These are phyloP conservation scores for Trilocha varians DNA, from an alignment of 2,888 invertebrate species.

Conservation along the genomic window DNA sequence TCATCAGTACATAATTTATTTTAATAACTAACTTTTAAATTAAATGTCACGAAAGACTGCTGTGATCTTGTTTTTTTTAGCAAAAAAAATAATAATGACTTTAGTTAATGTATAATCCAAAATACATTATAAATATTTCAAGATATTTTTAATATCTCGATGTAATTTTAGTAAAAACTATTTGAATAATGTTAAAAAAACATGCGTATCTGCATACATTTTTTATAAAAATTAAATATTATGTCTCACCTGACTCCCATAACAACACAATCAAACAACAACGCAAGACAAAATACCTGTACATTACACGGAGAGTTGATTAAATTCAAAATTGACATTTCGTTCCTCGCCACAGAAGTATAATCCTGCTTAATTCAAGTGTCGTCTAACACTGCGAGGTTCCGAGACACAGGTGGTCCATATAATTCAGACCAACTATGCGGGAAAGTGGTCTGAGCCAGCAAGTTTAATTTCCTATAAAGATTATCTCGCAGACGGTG, in stretches of 20 bases:
- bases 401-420: slow-evolving; percentile 16
- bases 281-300: slow-evolving; percentile 24
- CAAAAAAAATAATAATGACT: too few relatives aligned
- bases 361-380: slow-evolving; percentile 23
- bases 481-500: slow-evolving; percentile 26
- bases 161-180: too few relatives aligned
- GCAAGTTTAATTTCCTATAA: slow-evolving; percentile 41
- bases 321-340: slow-evolving; percentile 34
- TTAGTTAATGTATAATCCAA: too few relatives aligned
- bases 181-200: too few relatives aligned
- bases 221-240: slow-evolving; percentile 3
- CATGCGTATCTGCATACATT: too few relatives aligned
- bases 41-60: too few relatives aligned
- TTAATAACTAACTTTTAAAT: too few relatives aligned
- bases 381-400: slow-evolving; percentile 10
- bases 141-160: too few relatives aligned
- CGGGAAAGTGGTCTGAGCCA: slow-evolving; percentile 41
- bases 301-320: slow-evolving; percentile 29
- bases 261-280: slow-evolving; percentile 22
- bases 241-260: slow-evolving; percentile 36
- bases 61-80: too few relatives aligned
- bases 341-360: slow-evolving; percentile 23
- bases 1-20: too few relatives aligned
- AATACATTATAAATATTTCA: too few relatives aligned
- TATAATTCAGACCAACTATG: slow-evolving; percentile 30